A percentile compares a stretch with the other conserved stretches of the same genome.
These are phyloP conservation scores for Semicossyphus pulcher DNA, from an alignment of 2,113 vertebrate species.

Conservation along the genomic window DNA sequence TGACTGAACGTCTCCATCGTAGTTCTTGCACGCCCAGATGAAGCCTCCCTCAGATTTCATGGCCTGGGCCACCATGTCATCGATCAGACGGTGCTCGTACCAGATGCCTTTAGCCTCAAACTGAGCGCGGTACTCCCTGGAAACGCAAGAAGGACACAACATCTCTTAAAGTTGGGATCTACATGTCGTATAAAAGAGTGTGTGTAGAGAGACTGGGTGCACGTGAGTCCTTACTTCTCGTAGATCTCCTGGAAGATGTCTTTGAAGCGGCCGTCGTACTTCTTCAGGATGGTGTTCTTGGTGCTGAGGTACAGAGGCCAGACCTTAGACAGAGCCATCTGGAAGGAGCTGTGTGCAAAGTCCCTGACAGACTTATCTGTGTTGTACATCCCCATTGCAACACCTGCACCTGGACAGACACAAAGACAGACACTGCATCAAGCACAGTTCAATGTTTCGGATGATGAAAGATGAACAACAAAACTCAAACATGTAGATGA, in stretches of 20 bases:
- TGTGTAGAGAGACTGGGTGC: too few species aligned
- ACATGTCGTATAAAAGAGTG: not conserved
- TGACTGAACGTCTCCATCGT: constrained; percentile 98
- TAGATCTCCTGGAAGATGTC: constrained; percentile 99
- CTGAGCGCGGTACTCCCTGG: constrained; percentile 90
- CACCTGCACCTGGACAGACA: constrained; percentile 86
- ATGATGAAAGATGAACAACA: too few species aligned
- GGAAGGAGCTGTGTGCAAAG: constrained; percentile 99
- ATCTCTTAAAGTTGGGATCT: not conserved
- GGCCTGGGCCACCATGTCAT: constrained; percentile 99
- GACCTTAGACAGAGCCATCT: constrained; percentile 91
- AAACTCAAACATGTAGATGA: too few species aligned
- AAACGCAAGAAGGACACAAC: constrained; percentile 26
- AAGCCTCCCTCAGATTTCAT: constrained; percentile 98
- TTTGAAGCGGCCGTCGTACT: constrained; percentile 96
- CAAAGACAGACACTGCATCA: not conserved
- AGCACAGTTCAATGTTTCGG: too few species aligned
- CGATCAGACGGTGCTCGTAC: constrained; percentile 98
- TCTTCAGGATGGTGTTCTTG: constrained; percentile 99
- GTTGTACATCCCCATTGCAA: constrained; percentile 98
- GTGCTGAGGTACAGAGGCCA: constrained; percentile 98
- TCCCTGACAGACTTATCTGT: constrained; percentile 94
- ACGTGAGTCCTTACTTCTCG: constrained; percentile 86
- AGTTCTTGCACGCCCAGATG: constrained; percentile 99
- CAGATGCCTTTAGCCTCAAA: constrained; percentile 95